A percentile compares a stretch with the other conserved stretches of the same genome.
Conservation (phyloP, 2,888 invertebrate species). For the Agrenia bidenticulata region DNA sequence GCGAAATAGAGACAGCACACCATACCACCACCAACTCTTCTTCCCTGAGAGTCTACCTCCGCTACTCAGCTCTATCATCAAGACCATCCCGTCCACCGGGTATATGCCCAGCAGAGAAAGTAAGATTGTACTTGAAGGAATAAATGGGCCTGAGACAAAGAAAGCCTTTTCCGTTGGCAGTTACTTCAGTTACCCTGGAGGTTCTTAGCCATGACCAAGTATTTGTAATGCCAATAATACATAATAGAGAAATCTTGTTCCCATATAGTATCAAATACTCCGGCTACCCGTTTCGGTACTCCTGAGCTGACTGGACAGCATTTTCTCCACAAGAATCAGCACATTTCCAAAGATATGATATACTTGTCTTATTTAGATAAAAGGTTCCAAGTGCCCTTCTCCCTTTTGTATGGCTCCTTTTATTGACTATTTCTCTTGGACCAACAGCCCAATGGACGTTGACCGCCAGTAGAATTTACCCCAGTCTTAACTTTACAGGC, state of each 20-base stretch:
- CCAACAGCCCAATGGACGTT: constrained; percentile 18
- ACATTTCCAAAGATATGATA: constrained; percentile 34
- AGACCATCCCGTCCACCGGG: too few species aligned
- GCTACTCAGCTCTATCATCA: too few species aligned
- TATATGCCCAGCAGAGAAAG: too few species aligned
- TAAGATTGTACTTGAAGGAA: not conserved
- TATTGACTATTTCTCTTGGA: constrained; percentile 47
- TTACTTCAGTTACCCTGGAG: not conserved
- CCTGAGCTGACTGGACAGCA: constrained; percentile 12
- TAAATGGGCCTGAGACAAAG: constrained; percentile 2
- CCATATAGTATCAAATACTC: not conserved
- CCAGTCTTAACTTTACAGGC: constrained; percentile 15
- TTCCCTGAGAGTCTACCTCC: too few species aligned
- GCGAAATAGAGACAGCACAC: not conserved
- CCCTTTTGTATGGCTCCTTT: constrained; percentile 29
- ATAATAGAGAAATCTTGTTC: not conserved
- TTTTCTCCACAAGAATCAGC: constrained; percentile 27
- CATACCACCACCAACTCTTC: too few species aligned
- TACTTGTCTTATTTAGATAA: constrained; percentile 52
- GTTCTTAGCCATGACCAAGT: not conserved
- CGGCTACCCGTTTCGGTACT: not conserved
- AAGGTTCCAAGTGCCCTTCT: constrained; percentile 48
- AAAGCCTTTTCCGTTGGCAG: constrained; percentile 2
- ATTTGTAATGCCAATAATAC: constrained; percentile 14
- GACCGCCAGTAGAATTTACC: constrained; percentile 1